Conservation (phyloP, 1,140 invertebrate genomes). For the Lasioglossum baleicum region DNA sequence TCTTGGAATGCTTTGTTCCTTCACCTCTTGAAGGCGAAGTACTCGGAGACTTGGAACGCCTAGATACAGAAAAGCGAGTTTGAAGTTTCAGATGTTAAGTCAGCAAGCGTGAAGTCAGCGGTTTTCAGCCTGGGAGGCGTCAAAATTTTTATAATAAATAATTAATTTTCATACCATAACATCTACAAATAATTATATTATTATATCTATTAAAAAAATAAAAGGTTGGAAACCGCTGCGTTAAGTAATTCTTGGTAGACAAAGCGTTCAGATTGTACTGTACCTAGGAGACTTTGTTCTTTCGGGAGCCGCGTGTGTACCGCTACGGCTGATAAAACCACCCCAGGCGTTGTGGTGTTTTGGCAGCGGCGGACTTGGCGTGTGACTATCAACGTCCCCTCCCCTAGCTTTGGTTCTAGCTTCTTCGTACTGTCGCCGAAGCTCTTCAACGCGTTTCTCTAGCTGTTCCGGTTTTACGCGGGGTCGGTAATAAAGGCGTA, state of each 20-base stretch:
- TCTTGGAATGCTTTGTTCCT: constrained; percentile 76
- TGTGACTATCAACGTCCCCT: constrained; percentile 80
- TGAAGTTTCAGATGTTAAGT: background rate
- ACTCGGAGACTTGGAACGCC: constrained; percentile 73
- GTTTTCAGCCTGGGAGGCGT: too few relatives aligned
- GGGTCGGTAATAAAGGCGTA: constrained; percentile 90
- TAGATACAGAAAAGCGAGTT: constrained; percentile 59
- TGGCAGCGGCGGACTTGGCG: constrained; percentile 80
- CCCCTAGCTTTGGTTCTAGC: constrained; percentile 85
- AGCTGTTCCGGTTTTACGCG: constrained; percentile 88
- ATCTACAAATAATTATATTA: too few relatives aligned
- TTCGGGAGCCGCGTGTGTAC: constrained; percentile 73
- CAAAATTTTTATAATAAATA: too few relatives aligned
- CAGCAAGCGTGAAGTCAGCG: too few relatives aligned
- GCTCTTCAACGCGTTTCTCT: constrained; percentile 87
- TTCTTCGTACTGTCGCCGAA: constrained; percentile 88
- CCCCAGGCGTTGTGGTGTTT: constrained; percentile 84
- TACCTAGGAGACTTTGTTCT: constrained; percentile 77
- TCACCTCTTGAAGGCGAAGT: constrained; percentile 72
- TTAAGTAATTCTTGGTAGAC: too few relatives aligned
- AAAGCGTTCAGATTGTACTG: too few relatives aligned
- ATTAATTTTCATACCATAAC: too few relatives aligned
- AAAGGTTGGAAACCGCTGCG: too few relatives aligned
- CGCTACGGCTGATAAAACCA: constrained; percentile 82
- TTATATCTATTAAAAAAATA: too few relatives aligned